phyloP scores from a whole-genome alignment of 2,888 invertebrate genomes.

The Apoda limacodes region DNA sequence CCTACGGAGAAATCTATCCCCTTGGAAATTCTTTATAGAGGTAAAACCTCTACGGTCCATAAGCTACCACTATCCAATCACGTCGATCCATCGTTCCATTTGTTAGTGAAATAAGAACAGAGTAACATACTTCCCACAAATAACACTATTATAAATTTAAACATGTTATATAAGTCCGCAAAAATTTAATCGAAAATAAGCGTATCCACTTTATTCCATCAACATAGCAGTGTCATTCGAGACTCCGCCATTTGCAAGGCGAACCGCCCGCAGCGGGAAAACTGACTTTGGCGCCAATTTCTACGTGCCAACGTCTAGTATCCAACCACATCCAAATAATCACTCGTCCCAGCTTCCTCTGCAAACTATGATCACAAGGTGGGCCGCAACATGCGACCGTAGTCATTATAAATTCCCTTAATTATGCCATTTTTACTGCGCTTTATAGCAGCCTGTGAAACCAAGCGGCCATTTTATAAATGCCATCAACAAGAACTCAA shows the following conservation, averaged over 20 bases:
- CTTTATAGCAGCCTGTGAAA: constrained; percentile 34
- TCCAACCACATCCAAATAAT: constrained; percentile 32
- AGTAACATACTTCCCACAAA: too few relatives aligned
- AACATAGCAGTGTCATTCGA: constrained; percentile 46
- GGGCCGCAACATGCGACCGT: constrained; percentile 22
- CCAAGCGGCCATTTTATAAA: too few relatives aligned
- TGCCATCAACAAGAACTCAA: too few relatives aligned
- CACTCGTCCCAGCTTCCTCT: constrained; percentile 17
- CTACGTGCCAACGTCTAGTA: constrained; percentile 40
- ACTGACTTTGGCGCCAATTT: constrained; percentile 67
- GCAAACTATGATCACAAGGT: constrained; percentile 4
- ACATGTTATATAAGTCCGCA: too few relatives aligned
- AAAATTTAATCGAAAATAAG: neutral
- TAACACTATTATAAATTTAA: too few relatives aligned
- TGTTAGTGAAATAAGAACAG: too few relatives aligned
- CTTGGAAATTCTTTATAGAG: too few relatives aligned
- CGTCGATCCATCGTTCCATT: too few relatives aligned
- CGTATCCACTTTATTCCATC: neutral
- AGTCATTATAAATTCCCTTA: constrained; percentile 58
- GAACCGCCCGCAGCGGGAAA: constrained; percentile 62
- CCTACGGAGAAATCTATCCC: too few relatives aligned
- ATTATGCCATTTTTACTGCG: constrained; percentile 57
- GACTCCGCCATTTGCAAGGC: constrained; percentile 65
- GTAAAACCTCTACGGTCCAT: too few relatives aligned
- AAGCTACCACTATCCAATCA: too few relatives aligned